Base-by-base conservation (phyloP, 2,888 invertebrate species). In the Aricia artaxerxes region DNA sequence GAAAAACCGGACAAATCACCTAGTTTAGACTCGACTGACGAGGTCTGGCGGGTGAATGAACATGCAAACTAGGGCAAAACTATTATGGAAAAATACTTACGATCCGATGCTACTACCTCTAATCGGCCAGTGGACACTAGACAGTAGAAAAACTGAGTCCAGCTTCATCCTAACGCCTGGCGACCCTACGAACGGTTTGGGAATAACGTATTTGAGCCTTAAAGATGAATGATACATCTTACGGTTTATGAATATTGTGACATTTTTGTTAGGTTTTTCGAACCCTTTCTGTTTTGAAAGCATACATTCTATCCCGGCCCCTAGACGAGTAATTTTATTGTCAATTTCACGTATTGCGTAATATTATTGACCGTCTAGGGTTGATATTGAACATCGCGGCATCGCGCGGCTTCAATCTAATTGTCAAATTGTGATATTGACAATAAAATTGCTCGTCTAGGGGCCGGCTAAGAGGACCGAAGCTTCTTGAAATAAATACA, bases 231-330 rank as follows among this genome's bases (percentile, higher is more conserved):
- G 24, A 49, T 44, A 7, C 44, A 16, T 35, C 53, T 35, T 35
- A 53, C 9, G 69, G 69, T 38, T 69, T 38, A 69, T 13, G 69
- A 69, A 69, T 69, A 38, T 69, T 69, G 35, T 69, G 69, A 69
- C 69, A 38, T 69, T 69, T 69, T 69, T 64, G 64, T 35, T 69
- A 1, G 35, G 5, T 35, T 69, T 69, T 69, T 69, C 16, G 35
- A 13, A 38, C 5, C 35, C 16, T 69, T 69, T 6, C 16, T 16
- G 31, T 11, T 64, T 31, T 31, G 31, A 35, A 69, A 35, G 5
- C 69, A 13, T 69, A 69, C 24, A 24, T 24, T 24, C 24, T 24
- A 24, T 24, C 24, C 24, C 24, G 24, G 24, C 24, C 24, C 24
- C 24, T 24, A 24, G 24, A 24, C 24, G 24, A 24, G 24, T 24